Percentiles rank a stretch among this genome's conserved stretches.
Evolutionary conservation across 2,888 invertebrate species (phyloP).

Genomic region (Drosophila kambysellisi): DNA sequence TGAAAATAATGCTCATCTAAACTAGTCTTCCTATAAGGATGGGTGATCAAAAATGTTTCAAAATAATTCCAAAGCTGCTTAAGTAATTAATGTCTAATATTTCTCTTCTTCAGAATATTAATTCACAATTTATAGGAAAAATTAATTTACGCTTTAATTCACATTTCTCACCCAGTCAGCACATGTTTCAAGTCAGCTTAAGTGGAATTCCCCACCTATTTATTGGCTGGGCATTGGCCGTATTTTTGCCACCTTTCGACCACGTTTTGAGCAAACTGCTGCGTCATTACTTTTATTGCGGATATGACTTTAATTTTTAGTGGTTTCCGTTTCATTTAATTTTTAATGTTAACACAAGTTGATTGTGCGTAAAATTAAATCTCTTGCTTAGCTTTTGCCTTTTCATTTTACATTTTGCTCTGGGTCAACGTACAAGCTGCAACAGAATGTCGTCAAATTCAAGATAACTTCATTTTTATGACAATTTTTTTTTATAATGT

Average conservation of each 20-base stretch:
- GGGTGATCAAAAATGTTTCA: constrained; percentile 2
- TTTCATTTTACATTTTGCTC: background rate
- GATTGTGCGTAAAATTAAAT: constrained; percentile 72
- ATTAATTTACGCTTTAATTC: background rate
- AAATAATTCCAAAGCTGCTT: background rate
- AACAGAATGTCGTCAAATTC: constrained; percentile 38
- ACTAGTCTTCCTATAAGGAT: constrained; percentile 7
- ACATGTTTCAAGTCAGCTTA: constrained; percentile 24
- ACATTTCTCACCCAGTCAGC: constrained; percentile 23
- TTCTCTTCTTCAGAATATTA: background rate
- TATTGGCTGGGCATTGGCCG: constrained; percentile 24
- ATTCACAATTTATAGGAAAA: background rate
- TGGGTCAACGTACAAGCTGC: constrained; percentile 32
- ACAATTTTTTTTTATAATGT: constrained; percentile 50
- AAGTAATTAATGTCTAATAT: background rate
- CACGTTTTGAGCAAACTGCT: constrained; percentile 12
- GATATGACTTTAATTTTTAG: constrained; percentile 67
- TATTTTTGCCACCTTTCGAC: constrained; percentile 14
- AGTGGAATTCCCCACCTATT: background rate
- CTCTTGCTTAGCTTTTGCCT: constrained; percentile 28
- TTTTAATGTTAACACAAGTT: constrained; percentile 58
- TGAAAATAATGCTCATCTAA: constrained; percentile 37
- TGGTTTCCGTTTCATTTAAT: constrained; percentile 66
- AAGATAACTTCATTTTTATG: constrained; percentile 65
- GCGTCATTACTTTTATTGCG: constrained; percentile 60